Percentiles rank a stretch among this genome's conserved stretches.
These are phyloP conservation scores for Eupithecia insigniata DNA, from an alignment of 2,888 invertebrate genomes.

Conservation along the genomic window DNA sequence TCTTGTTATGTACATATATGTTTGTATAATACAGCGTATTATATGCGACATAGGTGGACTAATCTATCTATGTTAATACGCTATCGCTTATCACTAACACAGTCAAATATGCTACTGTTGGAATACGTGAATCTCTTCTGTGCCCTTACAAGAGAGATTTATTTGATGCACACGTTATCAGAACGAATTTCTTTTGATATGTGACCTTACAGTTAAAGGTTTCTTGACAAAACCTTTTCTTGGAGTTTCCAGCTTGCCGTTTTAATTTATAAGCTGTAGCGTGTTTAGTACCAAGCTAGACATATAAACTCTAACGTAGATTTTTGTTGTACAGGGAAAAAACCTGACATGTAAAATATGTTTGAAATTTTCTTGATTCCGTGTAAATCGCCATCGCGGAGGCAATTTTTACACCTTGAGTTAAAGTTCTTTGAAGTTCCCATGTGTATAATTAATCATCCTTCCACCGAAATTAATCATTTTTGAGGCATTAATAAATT, in stretches of 20 bases:
- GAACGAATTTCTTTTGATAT: constrained; percentile 46
- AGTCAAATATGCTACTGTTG: constrained; percentile 52
- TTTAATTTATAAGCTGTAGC: background rate
- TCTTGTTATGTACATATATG: too few species aligned
- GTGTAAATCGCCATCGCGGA: background rate
- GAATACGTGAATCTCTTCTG: constrained; percentile 51
- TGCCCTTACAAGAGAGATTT: constrained; percentile 55
- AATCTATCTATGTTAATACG: background rate
- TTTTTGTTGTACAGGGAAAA: too few species aligned
- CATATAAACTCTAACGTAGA: background rate
- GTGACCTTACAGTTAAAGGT: constrained; percentile 39
- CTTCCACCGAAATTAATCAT: constrained; percentile 20
- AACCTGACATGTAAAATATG: background rate
- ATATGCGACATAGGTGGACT: too few species aligned
- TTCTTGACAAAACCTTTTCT: constrained; percentile 17
- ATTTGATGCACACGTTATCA: constrained; percentile 52
- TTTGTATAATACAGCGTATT: too few species aligned
- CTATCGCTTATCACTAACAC: constrained; percentile 36
- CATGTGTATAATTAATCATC: constrained; percentile 16
- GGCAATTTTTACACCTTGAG: background rate
- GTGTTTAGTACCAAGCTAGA: background rate
- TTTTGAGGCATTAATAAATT: constrained; percentile 28
- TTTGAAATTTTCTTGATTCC: background rate
- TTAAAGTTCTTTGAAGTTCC: background rate
- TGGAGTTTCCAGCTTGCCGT: constrained; percentile 16